Base-by-base conservation (phyloP, 2,797 vertebrate species). In the Scomberomorus guttatus region DNA sequence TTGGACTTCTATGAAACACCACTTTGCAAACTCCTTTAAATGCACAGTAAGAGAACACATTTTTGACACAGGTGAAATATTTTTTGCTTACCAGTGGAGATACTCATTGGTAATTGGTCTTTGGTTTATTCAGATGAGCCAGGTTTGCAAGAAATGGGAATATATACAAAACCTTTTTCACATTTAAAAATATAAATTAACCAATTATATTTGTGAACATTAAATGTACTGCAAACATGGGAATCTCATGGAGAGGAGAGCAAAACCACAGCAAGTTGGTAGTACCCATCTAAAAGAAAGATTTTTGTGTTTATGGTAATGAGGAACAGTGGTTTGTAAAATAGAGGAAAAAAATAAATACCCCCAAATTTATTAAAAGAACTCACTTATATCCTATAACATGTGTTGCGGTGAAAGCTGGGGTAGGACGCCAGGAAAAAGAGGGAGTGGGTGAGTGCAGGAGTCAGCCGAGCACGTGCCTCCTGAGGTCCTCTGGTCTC, bases 371-470 rank as follows among this genome's bases (percentile, higher is more conserved):
- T 94, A 95, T 95, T 95, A 95, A 93, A 95, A 96, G 91, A 94
- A 94, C 94, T 94, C 92, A 87, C 94, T 95, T 96, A 93, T 94
- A 93, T 95, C 93, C 94, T 95, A 91, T 94, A 96, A 95, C 95
- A 95, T 95, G 93, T 96, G 95, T 95, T 96, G 95, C 85, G 94
- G 95, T 95, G 78, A 81, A 89, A 90, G 83, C 70, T 37, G 54
- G 85, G 67, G 78, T 79, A 82, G 71, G 70, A 79, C 67, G 95
- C 94, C 95, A 95, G 95, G 94, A 96, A 95, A 95, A 95, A 94
- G 88, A 89, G 82, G 90, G 89, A 86, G 83, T 83, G 89, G 89
- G 87, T 87, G 87, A 92, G 90, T 69, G 91, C 87, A 92, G 91
- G 87, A 91, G 91, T 89, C 71, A 75, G 89, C 80, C 75, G 84